Base-by-base conservation (phyloP, 2,113 vertebrate species). In the Cathartes aura region DNA sequence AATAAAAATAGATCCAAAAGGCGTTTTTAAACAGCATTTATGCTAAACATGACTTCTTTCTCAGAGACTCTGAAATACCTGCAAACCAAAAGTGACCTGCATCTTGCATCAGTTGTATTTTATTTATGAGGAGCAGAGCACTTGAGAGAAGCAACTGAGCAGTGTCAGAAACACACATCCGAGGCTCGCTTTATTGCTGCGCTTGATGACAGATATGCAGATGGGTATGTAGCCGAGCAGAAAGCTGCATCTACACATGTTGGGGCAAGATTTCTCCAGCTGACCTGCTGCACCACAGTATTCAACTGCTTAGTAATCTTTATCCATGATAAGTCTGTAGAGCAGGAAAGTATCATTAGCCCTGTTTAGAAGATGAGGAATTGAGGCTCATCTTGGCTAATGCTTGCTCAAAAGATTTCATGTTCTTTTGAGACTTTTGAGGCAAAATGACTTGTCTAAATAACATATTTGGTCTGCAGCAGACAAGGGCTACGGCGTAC, bases 1-100 rank as follows among this genome's bases (percentile, higher is more conserved):
- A 93, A 91, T 32, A 96, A 89, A 92, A 96, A 93, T 42, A 96
- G 81, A 93, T 62, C 66, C 93, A 53, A 87, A 92, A 70, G 34
- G 27, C 30, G 9, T 1, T 71, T 93, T 97, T 56, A 45, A 82
- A 68, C 52, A 94, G 60, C 48, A 42, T 75, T 91, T 93, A 91
- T 82, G 66, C 73, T 89, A 67, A 95, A 68, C 60, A 9, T 12
- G 3, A 72, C 30, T 90, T 71, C 36, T n/a, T 82, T 63, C 64
- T 79, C 40, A 9, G 68, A 82, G 68, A 48, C 64, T 84, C 75
- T 58, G 52, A 56, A 94, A 91, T 75, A 95, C 81, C 76, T 89
- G 64, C 89, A 89, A 74, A 82, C 91, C 53, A 79, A 59, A 91
- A 97, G 73, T 38, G 73, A 92, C 95, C 92, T 58, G 91, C 60